Evolutionary conservation across 1,140 invertebrate genomes (phyloP), one percentile per base, ranked within the genome.

Genomic region (Asobara japonica): DNA sequence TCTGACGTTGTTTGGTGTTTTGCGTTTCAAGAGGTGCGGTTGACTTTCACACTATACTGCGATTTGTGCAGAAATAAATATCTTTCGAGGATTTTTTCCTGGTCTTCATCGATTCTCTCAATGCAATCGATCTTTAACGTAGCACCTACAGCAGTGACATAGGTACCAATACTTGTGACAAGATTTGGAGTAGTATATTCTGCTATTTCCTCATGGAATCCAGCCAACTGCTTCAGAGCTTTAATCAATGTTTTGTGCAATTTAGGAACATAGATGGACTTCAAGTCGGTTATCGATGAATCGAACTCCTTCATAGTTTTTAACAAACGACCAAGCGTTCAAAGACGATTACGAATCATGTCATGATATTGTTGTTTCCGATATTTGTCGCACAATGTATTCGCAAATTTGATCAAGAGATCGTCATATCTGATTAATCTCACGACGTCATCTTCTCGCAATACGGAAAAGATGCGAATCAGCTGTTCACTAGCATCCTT

Each of bases 221-320:
- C 45, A 7, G 45, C 45, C 16, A 51, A 5, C 4, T 20, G 2
- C 3, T 51, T 71, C 13, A 74, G 61, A 1, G 56, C 70, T n/a
- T 51, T 30, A 1, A 74, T 66, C 16, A 69, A 36, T 27, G 51
- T 60, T 29, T 68, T 13, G 60, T 75, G 74, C 25, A 36, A 65
- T 65, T 75, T 77, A 31, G 73, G 69, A 68, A 67, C 48, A 71
- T 41, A 76, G 22, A 76, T 69, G n/a, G 70, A 72, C 2, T 30
- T 16, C 13, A 77, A 73, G 29, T 72, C 70, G 11, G 38, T 60
- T 18, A 77, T 75, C 25, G 72, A 31, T 13, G 66, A 30, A 45
- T 70, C 67, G 4, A 74, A 18, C 25, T 73, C 69, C 77, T 78
- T 62, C 75, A 90, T 90, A 74, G 78, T 89, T 0, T 68, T 18